Conservation (phyloP, 2,888 invertebrate species). For the Pristionchus fissidentatus region DNA sequence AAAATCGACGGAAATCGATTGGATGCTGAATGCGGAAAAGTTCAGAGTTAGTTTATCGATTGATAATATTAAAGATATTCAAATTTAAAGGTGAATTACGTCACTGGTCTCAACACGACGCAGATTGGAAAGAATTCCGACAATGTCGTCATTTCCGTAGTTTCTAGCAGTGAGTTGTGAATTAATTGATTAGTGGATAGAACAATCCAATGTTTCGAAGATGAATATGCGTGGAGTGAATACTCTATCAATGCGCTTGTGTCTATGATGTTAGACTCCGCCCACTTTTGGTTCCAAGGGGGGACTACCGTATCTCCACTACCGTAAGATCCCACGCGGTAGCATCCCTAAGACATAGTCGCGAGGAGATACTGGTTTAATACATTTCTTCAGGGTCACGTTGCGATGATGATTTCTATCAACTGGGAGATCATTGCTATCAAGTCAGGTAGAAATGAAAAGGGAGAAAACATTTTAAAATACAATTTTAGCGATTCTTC, state of each 20-base stretch:
- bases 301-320: too few species aligned
- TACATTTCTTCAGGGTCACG: neutral
- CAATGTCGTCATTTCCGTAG: constrained; percentile 9
- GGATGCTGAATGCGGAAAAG: neutral
- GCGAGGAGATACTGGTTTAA: too few species aligned
- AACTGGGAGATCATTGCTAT: constrained; percentile 30
- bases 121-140: constrained; percentile 18
- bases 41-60: neutral
- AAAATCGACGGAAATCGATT: neutral
- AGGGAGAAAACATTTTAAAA: neutral
- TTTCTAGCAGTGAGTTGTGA: neutral
- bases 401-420: neutral
- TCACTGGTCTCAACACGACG: neutral
- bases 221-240: too few species aligned
- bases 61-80: neutral
- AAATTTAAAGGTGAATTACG: constrained; percentile 32
- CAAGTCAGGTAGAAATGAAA: neutral
- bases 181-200: neutral
- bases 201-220: too few species aligned
- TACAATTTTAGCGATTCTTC: neutral
- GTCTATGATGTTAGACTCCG: too few species aligned
- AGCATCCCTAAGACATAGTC: neutral
- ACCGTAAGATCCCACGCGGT: neutral
- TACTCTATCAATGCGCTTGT: too few species aligned
- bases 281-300: too few species aligned